Evolutionary conservation across 1,140 invertebrate species (phyloP).

Genomic region (Scaptodrosophila lebanonensis): DNA sequence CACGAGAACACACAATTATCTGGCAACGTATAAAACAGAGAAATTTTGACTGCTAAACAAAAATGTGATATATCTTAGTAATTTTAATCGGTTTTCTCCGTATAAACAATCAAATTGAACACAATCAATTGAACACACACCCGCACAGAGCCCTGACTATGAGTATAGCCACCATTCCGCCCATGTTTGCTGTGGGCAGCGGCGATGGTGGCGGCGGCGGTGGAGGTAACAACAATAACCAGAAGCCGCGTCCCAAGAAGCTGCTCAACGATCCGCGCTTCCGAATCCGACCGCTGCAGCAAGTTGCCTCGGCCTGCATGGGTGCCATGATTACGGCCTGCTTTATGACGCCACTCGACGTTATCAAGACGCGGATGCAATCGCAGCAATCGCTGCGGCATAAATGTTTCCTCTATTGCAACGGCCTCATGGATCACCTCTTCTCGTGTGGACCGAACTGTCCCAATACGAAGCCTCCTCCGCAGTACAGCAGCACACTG

Average conservation of each 20-base stretch:
- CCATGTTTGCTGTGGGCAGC: too few relatives aligned
- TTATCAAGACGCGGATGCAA: slow-evolving; percentile 99
- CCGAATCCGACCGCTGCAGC: slow-evolving; percentile 89
- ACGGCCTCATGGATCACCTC: slow-evolving; percentile 98
- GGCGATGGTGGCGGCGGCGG: background rate
- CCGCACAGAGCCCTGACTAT: too few relatives aligned
- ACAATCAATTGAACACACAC: too few relatives aligned
- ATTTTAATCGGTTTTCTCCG: too few relatives aligned
- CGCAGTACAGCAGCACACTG: slow-evolving; percentile 94
- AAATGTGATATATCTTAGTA: too few relatives aligned
- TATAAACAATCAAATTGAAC: too few relatives aligned
- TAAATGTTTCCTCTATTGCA: slow-evolving; percentile 97
- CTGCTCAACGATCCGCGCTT: slow-evolving; percentile 83
- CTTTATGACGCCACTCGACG: slow-evolving; percentile 97
- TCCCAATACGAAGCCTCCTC: slow-evolving; percentile 78
- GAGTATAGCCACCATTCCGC: too few relatives aligned
- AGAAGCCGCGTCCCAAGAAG: slow-evolving; percentile 5
- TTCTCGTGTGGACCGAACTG: slow-evolving; percentile 85
- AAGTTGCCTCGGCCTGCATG: slow-evolving; percentile 92
- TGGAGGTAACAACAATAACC: background rate
- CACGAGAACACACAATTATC: too few relatives aligned
- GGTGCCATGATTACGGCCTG: slow-evolving; percentile 93
- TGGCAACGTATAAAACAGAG: too few relatives aligned
- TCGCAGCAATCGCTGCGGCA: slow-evolving; percentile 89
- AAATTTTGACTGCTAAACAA: too few relatives aligned